Conservation (phyloP, 2,888 invertebrate species). For the Drosophila peninsularis region DNA sequence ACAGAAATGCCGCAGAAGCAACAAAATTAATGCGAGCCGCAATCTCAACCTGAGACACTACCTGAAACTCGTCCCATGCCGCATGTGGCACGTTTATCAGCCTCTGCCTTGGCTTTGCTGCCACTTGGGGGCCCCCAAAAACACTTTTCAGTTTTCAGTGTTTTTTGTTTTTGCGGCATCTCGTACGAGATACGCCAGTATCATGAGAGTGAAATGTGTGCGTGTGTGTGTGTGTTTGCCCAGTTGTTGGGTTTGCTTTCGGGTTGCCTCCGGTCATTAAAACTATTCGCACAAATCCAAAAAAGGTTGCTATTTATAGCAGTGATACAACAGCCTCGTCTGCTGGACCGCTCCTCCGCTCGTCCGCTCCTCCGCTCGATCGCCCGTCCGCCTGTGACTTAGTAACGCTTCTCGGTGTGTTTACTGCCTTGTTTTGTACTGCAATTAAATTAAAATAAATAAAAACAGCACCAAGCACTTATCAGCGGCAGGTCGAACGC, state of each 20-base stretch:
- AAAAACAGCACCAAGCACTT: constrained; percentile 12
- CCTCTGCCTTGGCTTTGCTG: constrained; percentile 26
- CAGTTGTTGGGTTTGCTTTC: constrained; percentile 33
- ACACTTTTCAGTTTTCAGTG: constrained; percentile 44
- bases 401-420: constrained; percentile 58
- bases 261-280: constrained; percentile 60
- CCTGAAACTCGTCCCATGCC: constrained; percentile 39
- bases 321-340: constrained; percentile 61
- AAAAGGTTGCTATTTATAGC: constrained; percentile 79
- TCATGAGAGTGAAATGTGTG: constrained; percentile 39
- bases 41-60: constrained; percentile 30
- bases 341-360: not conserved
- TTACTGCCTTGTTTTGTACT: constrained; percentile 63
- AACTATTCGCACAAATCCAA: constrained; percentile 63
- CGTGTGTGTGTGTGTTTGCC: constrained; percentile 47
- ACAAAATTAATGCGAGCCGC: constrained; percentile 40
- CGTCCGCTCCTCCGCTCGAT: not conserved
- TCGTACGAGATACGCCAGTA: constrained; percentile 51
- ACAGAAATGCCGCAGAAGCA: constrained; percentile 13
- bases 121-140: constrained; percentile 25
- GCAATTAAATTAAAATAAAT: constrained; percentile 68
- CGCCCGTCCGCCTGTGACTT: constrained; percentile 43
- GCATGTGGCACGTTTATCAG: constrained; percentile 54
- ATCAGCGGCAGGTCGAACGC: constrained; percentile 18
- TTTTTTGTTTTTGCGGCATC: constrained; percentile 36